Base-by-base conservation (phyloP, 2,797 vertebrate genomes). In the Serranus cabrilla region DNA sequence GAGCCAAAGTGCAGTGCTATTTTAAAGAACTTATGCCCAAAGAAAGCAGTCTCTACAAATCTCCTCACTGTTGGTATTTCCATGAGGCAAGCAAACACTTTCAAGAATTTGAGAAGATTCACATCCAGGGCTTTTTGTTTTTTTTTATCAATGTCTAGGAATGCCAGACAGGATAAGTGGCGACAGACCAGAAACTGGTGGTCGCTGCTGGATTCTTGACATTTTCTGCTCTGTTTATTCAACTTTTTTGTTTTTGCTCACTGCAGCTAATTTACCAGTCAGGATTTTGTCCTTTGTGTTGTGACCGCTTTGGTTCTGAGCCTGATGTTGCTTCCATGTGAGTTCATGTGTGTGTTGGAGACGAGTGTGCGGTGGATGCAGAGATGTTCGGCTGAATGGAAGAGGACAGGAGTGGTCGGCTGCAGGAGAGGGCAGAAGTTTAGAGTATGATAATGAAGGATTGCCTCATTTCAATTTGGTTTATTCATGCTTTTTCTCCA, bases 161-260 rank as follows among this genome's bases (percentile, higher is more conserved):
- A 87, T 78, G 76, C 58, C 71, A 79, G 84, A 74, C 75, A 54
- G 74, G 68, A 71, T 87, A 62, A 82, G 74, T 68, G 73, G 58
- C 5, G 49, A 81, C 75, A 72, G 73, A 89, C 52, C 72, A 71
- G 65, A 65, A 59, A 37, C 55, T 61, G 47, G 47, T 68, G 71
- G 80, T 88, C 37, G 34, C 61, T 59, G 60, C 59, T 40, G 11
- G 52, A 72, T 70, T 74, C 69, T 63, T 49, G 21, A 42, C 25
- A 54, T 45, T 51, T 67, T 65, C 23, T 66, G 13, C 37, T 49
- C 14, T 68, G 39, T 56, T 77, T 42, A 66, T 69, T 72, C 37
- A 59, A 34, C 4, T 37, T 61, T 21, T 42, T 40, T 40, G 7
- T 55, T 58, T 74, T 80, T 20, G 20, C 25, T 67, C 34, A 54